Percentiles rank a stretch among this genome's conserved stretches.
Evolutionary conservation across 1,140 invertebrate species (phyloP).

Genomic region (Rhyzopertha dominica): DNA sequence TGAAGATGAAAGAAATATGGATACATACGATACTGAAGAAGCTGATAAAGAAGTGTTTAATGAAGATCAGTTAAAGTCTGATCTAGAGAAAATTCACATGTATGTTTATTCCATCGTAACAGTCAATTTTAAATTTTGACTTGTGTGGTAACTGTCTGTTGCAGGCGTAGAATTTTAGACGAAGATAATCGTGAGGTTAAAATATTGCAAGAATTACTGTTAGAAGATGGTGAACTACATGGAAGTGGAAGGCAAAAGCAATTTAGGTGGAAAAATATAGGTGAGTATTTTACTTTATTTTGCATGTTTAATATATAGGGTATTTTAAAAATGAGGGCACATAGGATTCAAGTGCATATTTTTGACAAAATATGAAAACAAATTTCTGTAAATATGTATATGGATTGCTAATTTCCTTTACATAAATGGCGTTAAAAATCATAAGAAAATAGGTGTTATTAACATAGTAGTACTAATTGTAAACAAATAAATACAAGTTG

Average conservation of each 20-base stretch:
- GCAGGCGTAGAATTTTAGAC: conserved; percentile 67
- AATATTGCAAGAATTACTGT: conserved; percentile 71
- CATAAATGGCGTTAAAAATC: too few relatives aligned
- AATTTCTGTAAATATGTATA: too few relatives aligned
- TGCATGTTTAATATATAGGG: conserved; percentile 20
- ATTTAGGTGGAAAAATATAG: conserved; percentile 77
- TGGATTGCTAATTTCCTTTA: too few relatives aligned
- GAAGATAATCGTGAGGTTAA: conserved; percentile 75
- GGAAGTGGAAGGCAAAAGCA: conserved; percentile 66
- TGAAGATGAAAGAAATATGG: conserved; percentile 69
- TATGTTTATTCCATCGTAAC: conserved; percentile 39
- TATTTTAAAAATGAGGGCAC: too few relatives aligned
- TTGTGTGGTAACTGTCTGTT: too few relatives aligned
- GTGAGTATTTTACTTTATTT: conserved; percentile 45
- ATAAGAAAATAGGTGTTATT: too few relatives aligned
- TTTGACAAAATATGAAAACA: too few relatives aligned
- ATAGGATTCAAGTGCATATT: too few relatives aligned
- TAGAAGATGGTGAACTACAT: conserved; percentile 84
- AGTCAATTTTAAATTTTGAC: neutral
- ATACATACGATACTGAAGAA: conserved; percentile 68
- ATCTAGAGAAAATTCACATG: conserved; percentile 68
- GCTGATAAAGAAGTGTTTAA: conserved; percentile 74
- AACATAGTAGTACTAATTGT: too few relatives aligned
- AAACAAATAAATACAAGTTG: too few relatives aligned
- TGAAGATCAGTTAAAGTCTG: conserved; percentile 56